A percentile compares a stretch with the other conserved stretches of the same genome.
Conservation (phyloP, 2,113 vertebrate genomes). For the Larimichthys polyactis region DNA sequence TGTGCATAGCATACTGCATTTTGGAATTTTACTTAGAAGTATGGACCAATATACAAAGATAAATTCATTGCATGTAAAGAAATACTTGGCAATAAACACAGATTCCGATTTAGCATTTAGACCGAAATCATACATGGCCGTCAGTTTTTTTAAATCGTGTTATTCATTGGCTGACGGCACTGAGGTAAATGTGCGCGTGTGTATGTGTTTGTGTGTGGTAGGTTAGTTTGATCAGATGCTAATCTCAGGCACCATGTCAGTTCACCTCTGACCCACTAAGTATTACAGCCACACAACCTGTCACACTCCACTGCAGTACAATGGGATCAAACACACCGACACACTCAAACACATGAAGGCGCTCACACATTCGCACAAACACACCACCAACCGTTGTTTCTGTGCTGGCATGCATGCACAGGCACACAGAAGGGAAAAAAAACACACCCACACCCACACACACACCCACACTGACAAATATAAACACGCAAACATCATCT, state of each 20-base stretch:
- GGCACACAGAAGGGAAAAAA: background rate
- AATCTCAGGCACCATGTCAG: constrained; percentile 39
- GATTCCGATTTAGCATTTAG: background rate
- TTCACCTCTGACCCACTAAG: constrained; percentile 55
- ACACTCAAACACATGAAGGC: background rate
- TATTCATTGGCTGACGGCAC: background rate
- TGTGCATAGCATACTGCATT: background rate
- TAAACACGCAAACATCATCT: constrained; percentile 48
- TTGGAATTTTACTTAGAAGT: background rate
- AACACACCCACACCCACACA: background rate
- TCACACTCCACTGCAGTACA: constrained; percentile 40
- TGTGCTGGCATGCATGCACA: constrained; percentile 27
- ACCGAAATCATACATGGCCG: background rate
- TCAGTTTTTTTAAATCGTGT: background rate
- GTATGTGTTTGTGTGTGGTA: background rate
- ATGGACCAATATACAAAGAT: too few relatives aligned
- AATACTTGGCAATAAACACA: too few relatives aligned
- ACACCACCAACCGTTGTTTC: constrained; percentile 20
- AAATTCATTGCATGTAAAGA: too few relatives aligned
- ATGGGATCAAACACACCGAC: constrained; percentile 1
- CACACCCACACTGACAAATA: constrained; percentile 5
- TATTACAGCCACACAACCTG: constrained; percentile 33
- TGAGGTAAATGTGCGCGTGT: background rate
- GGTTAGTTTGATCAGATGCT: constrained; percentile 33
- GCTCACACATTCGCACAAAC: constrained; percentile 1